Conservation (phyloP, 2,113 vertebrate species). For the Myrmecophaga tridactyla region DNA sequence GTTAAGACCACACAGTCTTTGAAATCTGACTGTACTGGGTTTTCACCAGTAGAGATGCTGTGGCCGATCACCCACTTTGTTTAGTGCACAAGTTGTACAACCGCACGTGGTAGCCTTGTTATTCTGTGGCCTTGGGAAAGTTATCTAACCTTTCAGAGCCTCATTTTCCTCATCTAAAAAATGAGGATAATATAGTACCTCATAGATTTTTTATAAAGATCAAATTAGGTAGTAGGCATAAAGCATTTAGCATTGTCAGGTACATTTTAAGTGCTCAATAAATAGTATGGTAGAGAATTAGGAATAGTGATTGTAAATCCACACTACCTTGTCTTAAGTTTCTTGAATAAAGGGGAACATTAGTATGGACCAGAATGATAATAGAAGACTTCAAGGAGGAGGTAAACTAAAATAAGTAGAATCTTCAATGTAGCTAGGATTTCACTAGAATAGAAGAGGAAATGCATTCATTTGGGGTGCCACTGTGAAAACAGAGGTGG, state of each 20-base stretch:
- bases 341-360: slow-evolving; percentile 9
- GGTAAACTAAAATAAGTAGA: background rate
- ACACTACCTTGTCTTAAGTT: background rate
- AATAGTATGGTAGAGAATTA: background rate
- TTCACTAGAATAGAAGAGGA: background rate
- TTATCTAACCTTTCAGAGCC: background rate
- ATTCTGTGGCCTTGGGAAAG: background rate
- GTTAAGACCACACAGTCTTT: background rate
- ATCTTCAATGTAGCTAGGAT: background rate
- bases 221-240: background rate
- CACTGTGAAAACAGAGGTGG: background rate
- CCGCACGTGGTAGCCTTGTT: background rate
- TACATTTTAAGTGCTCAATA: background rate
- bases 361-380: background rate
- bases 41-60: background rate
- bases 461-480: background rate
- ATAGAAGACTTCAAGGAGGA: background rate
- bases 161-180: slow-evolving; percentile 22
- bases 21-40: background rate
- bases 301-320: background rate
- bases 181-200: background rate
- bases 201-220: slow-evolving; percentile 26
- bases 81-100: background rate
- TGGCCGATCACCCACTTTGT: background rate
- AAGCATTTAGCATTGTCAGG: background rate